These are phyloP conservation scores for Aelia acuminata DNA, from an alignment of 2,888 invertebrate genomes.

Conservation along the genomic window DNA sequence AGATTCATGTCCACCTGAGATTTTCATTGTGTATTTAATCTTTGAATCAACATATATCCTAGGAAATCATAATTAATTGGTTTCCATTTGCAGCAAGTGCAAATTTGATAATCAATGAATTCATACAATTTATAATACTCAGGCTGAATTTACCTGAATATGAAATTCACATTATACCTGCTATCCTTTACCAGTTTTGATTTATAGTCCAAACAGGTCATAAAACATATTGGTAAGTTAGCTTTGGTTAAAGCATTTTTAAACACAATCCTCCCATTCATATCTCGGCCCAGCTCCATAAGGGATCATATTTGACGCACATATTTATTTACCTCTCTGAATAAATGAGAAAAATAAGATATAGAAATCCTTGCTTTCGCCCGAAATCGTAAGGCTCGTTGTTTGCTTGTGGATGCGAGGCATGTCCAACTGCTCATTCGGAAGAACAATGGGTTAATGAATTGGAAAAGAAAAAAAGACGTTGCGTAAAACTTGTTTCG, in stretches of 20 bases:
- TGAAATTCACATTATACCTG: too few relatives aligned
- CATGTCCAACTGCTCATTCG: not conserved
- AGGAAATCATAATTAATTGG: not conserved
- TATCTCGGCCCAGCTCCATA: too few relatives aligned
- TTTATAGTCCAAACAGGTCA: too few relatives aligned
- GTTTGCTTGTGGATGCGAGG: not conserved
- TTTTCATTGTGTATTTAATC: not conserved
- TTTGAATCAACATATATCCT: not conserved
- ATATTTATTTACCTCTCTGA: too few relatives aligned
- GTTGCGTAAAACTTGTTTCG: slow-evolving; percentile 15
- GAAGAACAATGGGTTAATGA: slow-evolving; percentile 13
- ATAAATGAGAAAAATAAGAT: not conserved
- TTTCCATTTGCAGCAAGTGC: not conserved
- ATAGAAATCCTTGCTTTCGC: not conserved
- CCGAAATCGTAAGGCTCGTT: not conserved
- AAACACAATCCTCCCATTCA: too few relatives aligned
- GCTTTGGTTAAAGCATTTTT: too few relatives aligned
- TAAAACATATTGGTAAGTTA: too few relatives aligned
- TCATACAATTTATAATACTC: too few relatives aligned
- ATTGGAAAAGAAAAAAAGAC: not conserved
- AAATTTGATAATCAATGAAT: too few relatives aligned
- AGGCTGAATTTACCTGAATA: too few relatives aligned
- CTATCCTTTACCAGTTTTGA: too few relatives aligned
- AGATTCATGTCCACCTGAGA: not conserved
- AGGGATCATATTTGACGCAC: too few relatives aligned